Percentiles rank a stretch among this genome's conserved stretches.
These are phyloP conservation scores for Arnoldichthys spilopterus DNA, from an alignment of 2,797 vertebrate species.

Conservation along the genomic window DNA sequence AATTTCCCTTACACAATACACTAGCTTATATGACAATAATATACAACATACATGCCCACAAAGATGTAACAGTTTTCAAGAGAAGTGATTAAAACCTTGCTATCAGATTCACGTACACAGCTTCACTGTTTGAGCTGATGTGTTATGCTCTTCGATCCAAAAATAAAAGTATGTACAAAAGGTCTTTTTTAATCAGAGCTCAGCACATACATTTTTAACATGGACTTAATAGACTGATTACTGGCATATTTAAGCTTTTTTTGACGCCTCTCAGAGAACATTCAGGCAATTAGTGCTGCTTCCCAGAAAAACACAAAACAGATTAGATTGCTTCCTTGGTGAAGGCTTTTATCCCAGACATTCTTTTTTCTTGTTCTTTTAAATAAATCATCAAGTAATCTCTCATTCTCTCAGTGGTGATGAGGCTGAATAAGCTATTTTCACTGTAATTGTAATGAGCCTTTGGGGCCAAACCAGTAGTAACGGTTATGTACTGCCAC, in stretches of 20 bases:
- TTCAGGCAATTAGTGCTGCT: neutral
- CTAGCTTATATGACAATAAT: too few species aligned
- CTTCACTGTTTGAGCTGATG: too few species aligned
- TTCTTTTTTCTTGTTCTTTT: too few species aligned
- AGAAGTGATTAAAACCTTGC: too few species aligned
- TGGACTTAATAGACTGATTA: neutral
- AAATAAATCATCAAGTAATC: neutral
- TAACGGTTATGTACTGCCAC: conserved; percentile 33
- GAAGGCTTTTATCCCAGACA: neutral
- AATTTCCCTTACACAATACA: too few species aligned
- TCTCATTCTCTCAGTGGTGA: neutral
- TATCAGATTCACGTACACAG: too few species aligned
- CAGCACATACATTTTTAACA: neutral
- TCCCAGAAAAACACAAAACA: neutral
- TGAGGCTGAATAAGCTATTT: neutral
- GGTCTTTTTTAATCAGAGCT: neutral
- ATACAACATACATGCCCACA: too few species aligned
- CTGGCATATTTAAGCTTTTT: neutral
- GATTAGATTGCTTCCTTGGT: neutral
- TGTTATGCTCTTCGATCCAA: neutral
- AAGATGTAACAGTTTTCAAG: too few species aligned
- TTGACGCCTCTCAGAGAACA: neutral
- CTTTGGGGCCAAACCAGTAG: neutral
- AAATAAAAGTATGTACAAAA: neutral
- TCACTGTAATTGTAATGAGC: neutral